These are phyloP conservation scores for Cynopterus brachyotis DNA, from an alignment of 2,113 vertebrate genomes.

Conservation along the genomic window DNA sequence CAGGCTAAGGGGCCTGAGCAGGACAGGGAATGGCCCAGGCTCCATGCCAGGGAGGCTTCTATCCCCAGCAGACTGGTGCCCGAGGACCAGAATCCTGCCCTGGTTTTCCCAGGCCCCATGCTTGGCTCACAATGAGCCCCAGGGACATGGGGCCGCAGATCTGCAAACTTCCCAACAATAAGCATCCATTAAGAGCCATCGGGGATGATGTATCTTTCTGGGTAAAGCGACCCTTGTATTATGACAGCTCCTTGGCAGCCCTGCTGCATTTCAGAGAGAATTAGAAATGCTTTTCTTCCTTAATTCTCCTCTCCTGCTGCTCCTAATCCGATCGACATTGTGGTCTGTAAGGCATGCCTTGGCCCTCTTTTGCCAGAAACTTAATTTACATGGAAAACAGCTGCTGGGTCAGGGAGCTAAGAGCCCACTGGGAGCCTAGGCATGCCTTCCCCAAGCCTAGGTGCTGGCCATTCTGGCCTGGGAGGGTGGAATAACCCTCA, in stretches of 20 bases:
- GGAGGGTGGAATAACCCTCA: not conserved
- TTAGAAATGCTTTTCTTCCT: conserved; percentile 89
- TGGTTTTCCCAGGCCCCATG: conserved; percentile 76
- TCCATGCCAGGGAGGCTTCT: conserved; percentile 56
- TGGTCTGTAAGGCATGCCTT: conserved; percentile 83
- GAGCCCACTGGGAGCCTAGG: conserved; percentile 39
- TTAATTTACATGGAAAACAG: conserved; percentile 84
- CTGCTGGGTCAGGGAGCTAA: conserved; percentile 76
- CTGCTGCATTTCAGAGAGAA: conserved; percentile 84
- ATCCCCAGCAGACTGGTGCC: conserved; percentile 64
- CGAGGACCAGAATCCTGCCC: conserved; percentile 63
- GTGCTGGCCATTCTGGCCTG: not conserved
- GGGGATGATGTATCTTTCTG: conserved; percentile 80
- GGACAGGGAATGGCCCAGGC: not conserved
- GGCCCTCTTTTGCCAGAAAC: conserved; percentile 82
- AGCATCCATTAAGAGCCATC: conserved; percentile 82
- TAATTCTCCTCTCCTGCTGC: conserved; percentile 87
- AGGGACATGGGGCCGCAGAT: conserved; percentile 74
- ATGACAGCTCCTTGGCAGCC: conserved; percentile 87
- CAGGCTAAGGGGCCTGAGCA: not conserved
- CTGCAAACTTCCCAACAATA: conserved; percentile 82
- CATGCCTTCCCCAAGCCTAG: conserved; percentile 16
- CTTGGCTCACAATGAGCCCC: conserved; percentile 74
- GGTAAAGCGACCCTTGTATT: conserved; percentile 82
- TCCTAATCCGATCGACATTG: conserved; percentile 87